Evolutionary conservation across 2,888 invertebrate genomes (phyloP), one percentile per base, ranked within the genome.

Genomic region (Ormia ochracea): DNA sequence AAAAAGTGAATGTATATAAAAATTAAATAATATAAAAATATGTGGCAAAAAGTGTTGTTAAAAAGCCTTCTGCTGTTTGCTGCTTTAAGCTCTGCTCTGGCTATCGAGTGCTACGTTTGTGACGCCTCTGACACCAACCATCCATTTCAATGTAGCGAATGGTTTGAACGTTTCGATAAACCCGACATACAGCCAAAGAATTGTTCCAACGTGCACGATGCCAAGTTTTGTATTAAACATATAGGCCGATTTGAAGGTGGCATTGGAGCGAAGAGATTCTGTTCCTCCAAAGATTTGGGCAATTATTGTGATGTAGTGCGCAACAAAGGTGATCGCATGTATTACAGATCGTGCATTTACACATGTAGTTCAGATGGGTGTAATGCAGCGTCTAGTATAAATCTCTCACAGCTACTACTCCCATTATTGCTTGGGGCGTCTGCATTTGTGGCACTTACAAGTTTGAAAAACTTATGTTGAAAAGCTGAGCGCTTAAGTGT

Each of bases 191-290:
- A 90, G 85, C 93, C 94, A 65, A 92, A 91, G 83, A 92, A 94
- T 85, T 97, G 97, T 90, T 93, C 94, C 82, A 91, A 92, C 76
- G 95, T 98, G 78, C 96, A 95, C 88, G 94, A 93, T 82, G 97
- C 98, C 14, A 92, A 93, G 85, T 98, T 93, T 90, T 98, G 98
- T 90, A 93, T 98, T 84, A 98, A 98, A 91, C 96, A 96, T 86
- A 94, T 96, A 78, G 98, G 98, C 82, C 93, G 98, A 87, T 96
- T 92, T 85, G 96, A 96, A 94, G 96, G 96, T 90, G 96, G 96
- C 21, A 94, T 97, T 81, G 96, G 96, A 52, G 96, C 97, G 36
- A 95, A 95, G 85, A 91, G 97, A 82, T 96, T 93, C 87, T 97
- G 97, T 88, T 96, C 97, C 1, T 93, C 96, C 0, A 90, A 94